Base-by-base conservation (phyloP, 2,113 vertebrate species). In the Hippocampus mohnikei region DNA sequence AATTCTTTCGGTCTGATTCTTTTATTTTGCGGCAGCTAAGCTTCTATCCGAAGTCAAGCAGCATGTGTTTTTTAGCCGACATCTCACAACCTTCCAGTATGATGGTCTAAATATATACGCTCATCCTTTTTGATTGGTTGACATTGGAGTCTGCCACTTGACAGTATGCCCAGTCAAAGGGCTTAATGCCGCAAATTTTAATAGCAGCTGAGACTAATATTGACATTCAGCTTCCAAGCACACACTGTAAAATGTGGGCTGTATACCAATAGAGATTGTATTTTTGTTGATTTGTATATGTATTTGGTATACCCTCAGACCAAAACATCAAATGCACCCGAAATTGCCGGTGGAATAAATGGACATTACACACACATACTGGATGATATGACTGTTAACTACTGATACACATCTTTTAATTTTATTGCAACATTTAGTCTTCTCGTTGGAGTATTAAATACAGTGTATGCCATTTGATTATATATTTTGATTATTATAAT, bases 71-170 rank as follows among this genome's bases (percentile, higher is more conserved):
- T 88, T 85, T 80, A 88, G 85, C 84, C 63, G 61, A 81, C 81
- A 91, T 91, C 88, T 88, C 89, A 90, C 83, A 67, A 66, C 56
- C 42, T 55, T 74, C 71, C 76, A 86, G 87, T 88, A 88, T 76
- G 53, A 78, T 72, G 84, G 85, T 90, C 88, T 91, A 91, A 91
- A 92, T 89, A 91, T 85, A 84, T 80, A 84, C 86, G 79, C 85
- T 90, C 87, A 90, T 92, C 89, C 85, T 78, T 86, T 90, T 84
- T 91, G 89, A 91, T 89, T 87, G 82, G 88, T 88, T 86, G 88
- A 91, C 89, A 84, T 72, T 69, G 76, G 79, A 83, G 66, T 59
- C 33, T 88, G 89, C 85, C 91, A 90, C 87, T 78, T 92, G 90
- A 92, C 84, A 88, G 73, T 27, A 21, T 85, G 88, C 88, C 88